phyloP scores from a whole-genome alignment of 2,113 vertebrate species.

The Vidua macroura region DNA sequence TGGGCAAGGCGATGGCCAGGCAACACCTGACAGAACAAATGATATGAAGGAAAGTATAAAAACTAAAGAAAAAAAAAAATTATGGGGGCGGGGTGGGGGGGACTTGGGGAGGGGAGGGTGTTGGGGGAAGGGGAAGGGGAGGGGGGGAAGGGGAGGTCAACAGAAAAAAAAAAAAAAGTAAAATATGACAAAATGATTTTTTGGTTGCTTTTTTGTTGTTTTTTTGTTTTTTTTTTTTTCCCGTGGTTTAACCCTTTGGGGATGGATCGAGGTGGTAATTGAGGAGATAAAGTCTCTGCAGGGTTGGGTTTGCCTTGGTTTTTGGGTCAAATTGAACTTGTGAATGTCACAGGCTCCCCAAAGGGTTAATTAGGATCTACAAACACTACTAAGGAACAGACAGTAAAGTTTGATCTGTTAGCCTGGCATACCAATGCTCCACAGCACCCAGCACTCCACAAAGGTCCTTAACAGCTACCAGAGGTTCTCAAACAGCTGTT shows the following conservation, averaged over 20 bases:
- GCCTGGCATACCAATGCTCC: slow-evolving; percentile 48
- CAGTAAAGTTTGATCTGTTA: slow-evolving; percentile 67
- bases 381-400: slow-evolving; percentile 74
- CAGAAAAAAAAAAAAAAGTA: slow-evolving; percentile 18
- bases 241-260: slow-evolving; percentile 75
- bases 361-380: slow-evolving; percentile 79
- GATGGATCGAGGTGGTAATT: background rate
- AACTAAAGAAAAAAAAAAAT: slow-evolving; percentile 82
- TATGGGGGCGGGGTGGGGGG: slow-evolving; percentile 56
- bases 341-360: slow-evolving; percentile 69
- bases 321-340: slow-evolving; percentile 43
- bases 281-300: background rate
- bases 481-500: slow-evolving; percentile 50
- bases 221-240: too few relatives aligned
- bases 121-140: too few relatives aligned
- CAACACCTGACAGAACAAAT: slow-evolving; percentile 95
- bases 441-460: slow-evolving; percentile 40
- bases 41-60: slow-evolving; percentile 91
- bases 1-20: slow-evolving; percentile 99
- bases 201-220: background rate
- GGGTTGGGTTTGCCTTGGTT: background rate
- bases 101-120: too few relatives aligned
- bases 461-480: slow-evolving; percentile 34
- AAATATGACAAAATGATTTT: slow-evolving; percentile 76
- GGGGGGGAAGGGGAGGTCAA: background rate